Evolutionary conservation across 2,797 vertebrate genomes (phyloP).

Genomic region (Triplophysa bombifrons): DNA sequence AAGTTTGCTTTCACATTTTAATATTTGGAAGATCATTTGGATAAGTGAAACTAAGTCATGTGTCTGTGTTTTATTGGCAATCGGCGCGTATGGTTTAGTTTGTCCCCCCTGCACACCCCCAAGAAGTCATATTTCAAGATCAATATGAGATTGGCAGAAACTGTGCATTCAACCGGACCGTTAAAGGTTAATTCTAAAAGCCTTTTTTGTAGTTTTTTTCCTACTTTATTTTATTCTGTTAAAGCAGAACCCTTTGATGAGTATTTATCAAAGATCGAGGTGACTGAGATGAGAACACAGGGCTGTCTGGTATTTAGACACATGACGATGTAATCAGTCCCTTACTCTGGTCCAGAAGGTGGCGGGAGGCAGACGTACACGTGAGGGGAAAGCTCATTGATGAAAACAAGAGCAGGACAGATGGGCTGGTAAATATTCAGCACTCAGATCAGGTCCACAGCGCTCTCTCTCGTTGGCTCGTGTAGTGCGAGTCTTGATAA

Average conservation of each 20-base stretch:
- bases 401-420: constrained; percentile 37
- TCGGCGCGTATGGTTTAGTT: too few species aligned
- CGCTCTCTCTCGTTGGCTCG: constrained; percentile 4
- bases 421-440: constrained; percentile 38
- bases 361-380: constrained; percentile 7
- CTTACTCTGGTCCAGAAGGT: constrained; percentile 14
- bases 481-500: constrained; percentile 24
- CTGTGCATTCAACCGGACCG: too few species aligned
- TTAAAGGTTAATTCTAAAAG: too few species aligned
- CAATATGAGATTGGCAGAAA: too few species aligned
- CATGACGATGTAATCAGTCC: constrained; percentile 33
- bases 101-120: too few species aligned
- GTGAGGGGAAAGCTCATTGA: constrained; percentile 36
- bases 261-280: constrained; percentile 12
- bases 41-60: too few species aligned
- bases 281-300: neutral
- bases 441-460: constrained; percentile 9
- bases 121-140: too few species aligned
- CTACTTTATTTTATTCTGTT: neutral
- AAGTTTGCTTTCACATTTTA: too few species aligned
- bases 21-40: too few species aligned
- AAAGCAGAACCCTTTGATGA: constrained; percentile 28
- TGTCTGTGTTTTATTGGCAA: too few species aligned
- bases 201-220: neutral
- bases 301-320: constrained; percentile 13